These are phyloP conservation scores for Dicrurus megarhynchus DNA, from an alignment of 2,113 vertebrate species.

Conservation along the genomic window DNA sequence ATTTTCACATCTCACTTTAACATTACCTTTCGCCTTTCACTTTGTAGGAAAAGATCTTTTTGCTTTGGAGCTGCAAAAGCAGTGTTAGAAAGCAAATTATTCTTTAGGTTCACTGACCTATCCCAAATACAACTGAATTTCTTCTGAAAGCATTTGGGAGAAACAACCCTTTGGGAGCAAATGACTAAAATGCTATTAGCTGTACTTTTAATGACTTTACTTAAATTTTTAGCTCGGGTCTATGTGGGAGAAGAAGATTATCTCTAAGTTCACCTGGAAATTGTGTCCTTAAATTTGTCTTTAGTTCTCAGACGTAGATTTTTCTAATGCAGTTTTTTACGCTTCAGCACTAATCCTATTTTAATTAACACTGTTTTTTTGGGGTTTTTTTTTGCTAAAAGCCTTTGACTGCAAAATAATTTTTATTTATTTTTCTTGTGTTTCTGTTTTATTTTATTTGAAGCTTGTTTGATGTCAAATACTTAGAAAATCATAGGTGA, in stretches of 20 bases:
- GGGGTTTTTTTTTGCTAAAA: not conserved
- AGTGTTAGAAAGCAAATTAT: not conserved
- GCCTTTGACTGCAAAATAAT: not conserved
- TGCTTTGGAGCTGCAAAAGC: not conserved
- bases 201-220: not conserved
- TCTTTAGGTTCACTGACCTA: not conserved
- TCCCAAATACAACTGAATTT: not conserved
- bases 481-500: not conserved
- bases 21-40: not conserved
- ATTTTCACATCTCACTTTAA: not conserved
- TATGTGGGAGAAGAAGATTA: not conserved
- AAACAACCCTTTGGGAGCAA: not conserved
- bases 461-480: not conserved
- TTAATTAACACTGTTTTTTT: not conserved
- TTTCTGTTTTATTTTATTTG: not conserved
- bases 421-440: not conserved
- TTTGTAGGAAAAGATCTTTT: not conserved
- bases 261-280: not conserved
- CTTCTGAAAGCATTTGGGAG: not conserved
- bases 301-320: not conserved
- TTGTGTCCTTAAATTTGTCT: not conserved
- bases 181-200: not conserved
- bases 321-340: not conserved
- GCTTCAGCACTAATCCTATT: not conserved
- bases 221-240: not conserved